phyloP scores from a whole-genome alignment of 2,888 invertebrate genomes.

The Mesorhabditis sp. region DNA sequence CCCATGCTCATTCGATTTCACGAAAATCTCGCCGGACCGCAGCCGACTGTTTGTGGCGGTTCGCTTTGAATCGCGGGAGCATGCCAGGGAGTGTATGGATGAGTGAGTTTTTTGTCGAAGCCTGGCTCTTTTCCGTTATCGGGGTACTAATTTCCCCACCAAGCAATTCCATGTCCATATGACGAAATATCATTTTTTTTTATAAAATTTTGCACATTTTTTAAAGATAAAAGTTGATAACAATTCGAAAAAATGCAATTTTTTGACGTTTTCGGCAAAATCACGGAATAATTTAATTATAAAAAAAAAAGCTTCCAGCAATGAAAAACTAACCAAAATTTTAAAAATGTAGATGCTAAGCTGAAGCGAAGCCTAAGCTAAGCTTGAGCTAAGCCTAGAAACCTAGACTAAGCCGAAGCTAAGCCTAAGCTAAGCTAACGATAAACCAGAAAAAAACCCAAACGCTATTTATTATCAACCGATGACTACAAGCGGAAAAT shows the following conservation, averaged over 20 bases:
- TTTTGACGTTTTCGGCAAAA: constrained; percentile 8
- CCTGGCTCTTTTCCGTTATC: neutral
- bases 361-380: too few species aligned
- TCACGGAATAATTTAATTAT: neutral
- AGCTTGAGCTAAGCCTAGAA: too few species aligned
- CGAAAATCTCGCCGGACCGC: constrained; percentile 46
- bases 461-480: too few species aligned
- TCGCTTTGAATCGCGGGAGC: constrained; percentile 49
- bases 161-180: too few species aligned
- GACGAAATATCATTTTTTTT: constrained; percentile 7
- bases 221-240: neutral
- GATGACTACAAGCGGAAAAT: too few species aligned
- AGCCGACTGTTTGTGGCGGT: constrained; percentile 49
- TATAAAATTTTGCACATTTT: constrained; percentile 6
- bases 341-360: too few species aligned
- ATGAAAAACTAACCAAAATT: too few species aligned
- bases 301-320: too few species aligned
- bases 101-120: constrained; percentile 20
- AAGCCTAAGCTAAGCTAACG: too few species aligned
- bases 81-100: constrained; percentile 46
- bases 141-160: too few species aligned
- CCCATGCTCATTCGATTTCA: constrained; percentile 52
- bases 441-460: too few species aligned
- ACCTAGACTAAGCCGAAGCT: too few species aligned
- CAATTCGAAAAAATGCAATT: neutral